Conservation (phyloP, 2,797 vertebrate species). For the Chrosomus eos region DNA sequence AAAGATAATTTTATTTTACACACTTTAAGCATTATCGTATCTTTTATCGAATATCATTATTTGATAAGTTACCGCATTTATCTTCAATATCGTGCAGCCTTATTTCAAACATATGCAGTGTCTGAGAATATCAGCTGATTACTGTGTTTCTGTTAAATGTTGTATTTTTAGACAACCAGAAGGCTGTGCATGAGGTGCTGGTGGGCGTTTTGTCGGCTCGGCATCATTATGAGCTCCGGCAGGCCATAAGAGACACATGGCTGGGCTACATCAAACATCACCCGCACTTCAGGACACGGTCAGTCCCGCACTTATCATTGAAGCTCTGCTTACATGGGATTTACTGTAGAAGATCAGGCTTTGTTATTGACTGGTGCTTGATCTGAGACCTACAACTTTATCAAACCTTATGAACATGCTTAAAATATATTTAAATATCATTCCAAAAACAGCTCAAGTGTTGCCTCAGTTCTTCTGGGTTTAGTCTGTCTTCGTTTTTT, state of each 20-base stretch:
- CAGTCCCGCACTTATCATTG: slow-evolving; percentile 52
- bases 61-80: too few species aligned
- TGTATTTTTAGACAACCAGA: slow-evolving; percentile 15
- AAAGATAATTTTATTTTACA: too few species aligned
- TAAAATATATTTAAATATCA: neutral
- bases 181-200: slow-evolving; percentile 81
- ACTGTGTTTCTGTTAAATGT: neutral
- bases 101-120: neutral
- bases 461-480: too few species aligned
- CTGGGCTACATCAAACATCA: slow-evolving; percentile 85
- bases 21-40: too few species aligned
- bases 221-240: slow-evolving; percentile 87
- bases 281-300: slow-evolving; percentile 85
- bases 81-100: too few species aligned
- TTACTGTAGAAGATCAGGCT: neutral
- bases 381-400: neutral
- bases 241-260: slow-evolving; percentile 92
- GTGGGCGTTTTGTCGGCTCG: slow-evolving; percentile 94
- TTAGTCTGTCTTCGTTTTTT: too few species aligned
- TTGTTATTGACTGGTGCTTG: neutral
- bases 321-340: neutral
- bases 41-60: too few species aligned
- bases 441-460: neutral
- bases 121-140: neutral
- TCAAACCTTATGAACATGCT: neutral